These are phyloP conservation scores for Aptenodytes forsteri DNA, from an alignment of 2,113 vertebrate species.

Conservation along the genomic window DNA sequence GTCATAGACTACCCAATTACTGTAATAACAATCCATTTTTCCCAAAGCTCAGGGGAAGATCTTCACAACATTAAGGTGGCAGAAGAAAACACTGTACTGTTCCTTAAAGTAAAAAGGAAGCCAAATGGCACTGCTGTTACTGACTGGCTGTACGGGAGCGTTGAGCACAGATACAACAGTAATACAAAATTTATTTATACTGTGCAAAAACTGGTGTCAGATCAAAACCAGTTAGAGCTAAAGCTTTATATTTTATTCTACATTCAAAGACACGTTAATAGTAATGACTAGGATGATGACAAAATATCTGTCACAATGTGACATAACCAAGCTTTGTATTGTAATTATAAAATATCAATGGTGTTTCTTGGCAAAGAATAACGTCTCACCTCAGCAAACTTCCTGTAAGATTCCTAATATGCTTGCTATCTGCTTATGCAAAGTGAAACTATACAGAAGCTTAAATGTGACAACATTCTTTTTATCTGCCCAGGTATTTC, in stretches of 20 bases:
- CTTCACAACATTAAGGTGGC: constrained; percentile 1
- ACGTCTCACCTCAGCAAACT: neutral
- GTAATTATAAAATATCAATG: neutral
- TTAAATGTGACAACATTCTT: neutral
- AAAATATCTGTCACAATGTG: neutral
- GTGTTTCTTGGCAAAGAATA: neutral
- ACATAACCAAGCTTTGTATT: neutral
- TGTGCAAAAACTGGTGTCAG: neutral
- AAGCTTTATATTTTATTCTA: neutral
- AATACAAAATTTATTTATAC: neutral
- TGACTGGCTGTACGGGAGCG: neutral
- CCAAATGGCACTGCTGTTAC: neutral
- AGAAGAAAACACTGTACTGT: neutral
- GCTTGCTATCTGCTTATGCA: neutral
- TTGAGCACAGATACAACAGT: neutral
- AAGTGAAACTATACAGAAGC: neutral
- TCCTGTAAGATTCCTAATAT: neutral
- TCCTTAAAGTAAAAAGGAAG: neutral
- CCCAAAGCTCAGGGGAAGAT: constrained; percentile 39
- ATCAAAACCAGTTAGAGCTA: neutral
- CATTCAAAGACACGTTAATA: neutral
- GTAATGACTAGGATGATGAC: neutral
- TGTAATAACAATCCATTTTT: constrained; percentile 39
- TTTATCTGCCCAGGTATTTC: constrained; percentile 3
- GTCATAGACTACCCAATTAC: constrained; percentile 62